phyloP scores from a whole-genome alignment of 2,113 vertebrate species.

The Lophochroa leadbeateri region DNA sequence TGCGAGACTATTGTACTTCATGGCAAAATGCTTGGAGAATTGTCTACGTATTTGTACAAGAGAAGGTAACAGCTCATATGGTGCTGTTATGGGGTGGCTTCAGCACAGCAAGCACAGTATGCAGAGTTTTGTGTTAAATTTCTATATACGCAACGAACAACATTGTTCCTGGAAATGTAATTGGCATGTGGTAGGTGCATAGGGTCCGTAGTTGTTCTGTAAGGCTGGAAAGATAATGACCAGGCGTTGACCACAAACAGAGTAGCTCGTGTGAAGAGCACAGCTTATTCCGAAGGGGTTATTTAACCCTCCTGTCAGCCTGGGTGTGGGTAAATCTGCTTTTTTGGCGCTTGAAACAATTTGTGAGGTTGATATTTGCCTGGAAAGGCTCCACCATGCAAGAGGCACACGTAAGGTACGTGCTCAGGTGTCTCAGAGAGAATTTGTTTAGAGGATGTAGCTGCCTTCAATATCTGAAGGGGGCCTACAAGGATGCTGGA shows the following conservation, averaged over 20 bases:
- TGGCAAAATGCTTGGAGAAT: neutral
- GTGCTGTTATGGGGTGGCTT: neutral
- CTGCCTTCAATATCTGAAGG: neutral
- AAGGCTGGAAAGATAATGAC: neutral
- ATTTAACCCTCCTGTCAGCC: neutral
- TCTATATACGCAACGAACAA: rapidly evolving
- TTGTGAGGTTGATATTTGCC: neutral
- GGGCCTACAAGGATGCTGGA: neutral
- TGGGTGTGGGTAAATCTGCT: neutral
- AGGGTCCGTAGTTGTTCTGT: neutral
- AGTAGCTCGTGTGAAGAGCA: neutral
- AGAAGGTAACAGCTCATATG: neutral
- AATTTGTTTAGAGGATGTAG: neutral
- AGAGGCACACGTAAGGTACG: rapidly evolving
- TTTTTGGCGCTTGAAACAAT: neutral
- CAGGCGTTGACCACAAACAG: neutral
- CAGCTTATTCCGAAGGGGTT: neutral
- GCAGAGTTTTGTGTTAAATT: neutral
- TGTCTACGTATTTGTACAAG: neutral
- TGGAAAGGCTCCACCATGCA: neutral
- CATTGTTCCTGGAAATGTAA: neutral
- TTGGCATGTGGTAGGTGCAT: rapidly evolving
- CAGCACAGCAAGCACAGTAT: neutral
- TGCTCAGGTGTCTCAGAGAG: neutral
- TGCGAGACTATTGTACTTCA: neutral